A percentile compares a stretch with the other conserved stretches of the same genome.
Conservation (phyloP, 2,888 invertebrate species). For the Lathronympha strigana region DNA sequence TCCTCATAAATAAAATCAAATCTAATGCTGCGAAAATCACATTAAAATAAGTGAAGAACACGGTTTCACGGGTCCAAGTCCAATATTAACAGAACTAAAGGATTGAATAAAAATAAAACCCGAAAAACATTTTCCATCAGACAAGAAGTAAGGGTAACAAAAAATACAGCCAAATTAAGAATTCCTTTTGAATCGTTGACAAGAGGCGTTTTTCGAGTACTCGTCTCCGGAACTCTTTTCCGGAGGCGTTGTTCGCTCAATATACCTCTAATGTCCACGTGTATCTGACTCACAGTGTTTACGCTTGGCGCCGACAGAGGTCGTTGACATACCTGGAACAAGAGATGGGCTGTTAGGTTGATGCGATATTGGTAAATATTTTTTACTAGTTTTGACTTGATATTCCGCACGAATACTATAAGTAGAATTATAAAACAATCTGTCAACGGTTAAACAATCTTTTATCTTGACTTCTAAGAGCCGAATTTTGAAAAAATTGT, state of each 20-base stretch:
- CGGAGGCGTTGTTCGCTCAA: conserved; percentile 17
- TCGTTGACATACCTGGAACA: conserved; percentile 25
- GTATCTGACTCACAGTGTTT: conserved; percentile 4
- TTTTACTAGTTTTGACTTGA: too few species aligned
- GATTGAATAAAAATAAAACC: neutral
- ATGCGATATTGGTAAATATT: neutral
- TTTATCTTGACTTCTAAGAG: too few species aligned
- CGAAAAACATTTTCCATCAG: neutral
- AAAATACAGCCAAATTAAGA: neutral
- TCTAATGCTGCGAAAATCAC: too few species aligned
- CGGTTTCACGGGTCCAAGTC: too few species aligned
- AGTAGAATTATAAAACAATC: too few species aligned
- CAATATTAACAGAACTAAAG: neutral
- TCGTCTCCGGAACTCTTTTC: conserved; percentile 7
- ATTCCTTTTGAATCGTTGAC: conserved; percentile 5
- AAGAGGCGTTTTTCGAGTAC: conserved; percentile 2
- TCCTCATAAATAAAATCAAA: too few species aligned
- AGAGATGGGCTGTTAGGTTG: neutral
- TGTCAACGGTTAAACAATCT: too few species aligned
- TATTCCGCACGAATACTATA: too few species aligned
- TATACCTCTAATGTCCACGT: conserved; percentile 17
- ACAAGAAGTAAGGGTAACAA: neutral
- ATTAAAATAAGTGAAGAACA: too few species aligned
- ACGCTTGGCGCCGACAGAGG: conserved; percentile 9
- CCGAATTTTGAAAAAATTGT: too few species aligned